phyloP scores from a whole-genome alignment of 2,888 invertebrate species.

The Monoplex corrugatus region DNA sequence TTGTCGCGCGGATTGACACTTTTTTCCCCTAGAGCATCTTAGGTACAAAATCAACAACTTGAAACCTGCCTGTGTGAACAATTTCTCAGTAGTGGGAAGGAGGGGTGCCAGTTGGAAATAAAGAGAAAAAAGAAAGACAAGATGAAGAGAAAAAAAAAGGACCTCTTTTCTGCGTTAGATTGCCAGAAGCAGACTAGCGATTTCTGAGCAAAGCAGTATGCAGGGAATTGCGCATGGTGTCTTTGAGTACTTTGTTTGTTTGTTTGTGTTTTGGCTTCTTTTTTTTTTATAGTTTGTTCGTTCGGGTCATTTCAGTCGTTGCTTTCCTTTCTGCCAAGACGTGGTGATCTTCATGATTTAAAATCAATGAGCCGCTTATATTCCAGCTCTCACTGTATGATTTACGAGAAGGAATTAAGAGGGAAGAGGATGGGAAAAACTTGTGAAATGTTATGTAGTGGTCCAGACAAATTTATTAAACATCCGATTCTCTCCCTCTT shows the following conservation, averaged over 20 bases:
- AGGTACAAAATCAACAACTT: constrained; percentile 38
- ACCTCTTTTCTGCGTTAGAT: background rate
- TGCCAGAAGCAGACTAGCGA: background rate
- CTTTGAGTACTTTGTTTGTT: background rate
- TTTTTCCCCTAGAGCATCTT: constrained; percentile 19
- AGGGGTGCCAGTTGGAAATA: background rate
- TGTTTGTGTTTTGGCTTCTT: background rate
- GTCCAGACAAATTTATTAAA: background rate
- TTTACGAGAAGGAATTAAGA: background rate
- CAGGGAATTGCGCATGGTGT: constrained; percentile 19
- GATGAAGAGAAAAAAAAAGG: background rate
- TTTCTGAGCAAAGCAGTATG: constrained; percentile 2
- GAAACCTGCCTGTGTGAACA: constrained; percentile 14
- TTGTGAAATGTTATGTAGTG: background rate
- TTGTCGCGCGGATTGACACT: constrained; percentile 33
- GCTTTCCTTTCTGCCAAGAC: background rate
- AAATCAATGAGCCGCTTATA: constrained; percentile 37
- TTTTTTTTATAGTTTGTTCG: background rate
- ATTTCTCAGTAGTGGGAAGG: background rate
- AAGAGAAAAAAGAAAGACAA: background rate
- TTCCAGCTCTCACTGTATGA: no score
- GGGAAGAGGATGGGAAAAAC: background rate
- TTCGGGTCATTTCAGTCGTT: background rate
- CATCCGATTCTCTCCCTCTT: background rate
- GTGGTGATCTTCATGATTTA: constrained; percentile 8